Conservation (phyloP, 2,113 vertebrate genomes). For the Myiagra hebetior region DNA sequence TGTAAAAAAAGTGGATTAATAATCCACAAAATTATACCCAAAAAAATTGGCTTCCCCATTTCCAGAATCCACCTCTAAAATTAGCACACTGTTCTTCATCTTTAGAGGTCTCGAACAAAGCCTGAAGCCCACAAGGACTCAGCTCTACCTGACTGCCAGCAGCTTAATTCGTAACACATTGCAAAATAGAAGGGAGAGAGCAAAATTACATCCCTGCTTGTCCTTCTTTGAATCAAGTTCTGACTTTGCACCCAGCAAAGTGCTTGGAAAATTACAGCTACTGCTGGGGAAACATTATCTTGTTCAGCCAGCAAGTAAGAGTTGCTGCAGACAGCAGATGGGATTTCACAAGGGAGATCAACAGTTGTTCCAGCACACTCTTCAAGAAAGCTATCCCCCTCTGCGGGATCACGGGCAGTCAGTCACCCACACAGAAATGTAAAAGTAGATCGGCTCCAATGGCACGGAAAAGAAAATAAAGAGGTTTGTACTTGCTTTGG, state of each 20-base stretch:
- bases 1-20: not conserved
- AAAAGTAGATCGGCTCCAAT: not conserved
- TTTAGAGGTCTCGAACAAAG: not conserved
- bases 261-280: slow-evolving; percentile 33
- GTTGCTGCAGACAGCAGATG: slow-evolving; percentile 26
- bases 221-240: not conserved
- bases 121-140: not conserved
- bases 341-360: slow-evolving; percentile 43
- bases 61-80: not conserved
- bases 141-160: not conserved
- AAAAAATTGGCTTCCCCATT: not conserved
- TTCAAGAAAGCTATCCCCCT: not conserved
- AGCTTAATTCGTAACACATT: not conserved
- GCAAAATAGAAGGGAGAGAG: not conserved
- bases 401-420: not conserved
- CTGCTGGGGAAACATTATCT: slow-evolving; percentile 32
- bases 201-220: not conserved
- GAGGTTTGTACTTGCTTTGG: not conserved
- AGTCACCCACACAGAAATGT: slow-evolving; percentile 3
- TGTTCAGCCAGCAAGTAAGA: not conserved
- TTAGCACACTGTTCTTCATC: not conserved
- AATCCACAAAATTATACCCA: not conserved
- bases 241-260: not conserved
- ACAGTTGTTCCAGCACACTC: slow-evolving; percentile 17
- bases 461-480: not conserved